Percentiles rank a stretch among this genome's conserved stretches.
phyloP scores from a whole-genome alignment of 1,140 invertebrate species.

The Leucophenga varia region DNA sequence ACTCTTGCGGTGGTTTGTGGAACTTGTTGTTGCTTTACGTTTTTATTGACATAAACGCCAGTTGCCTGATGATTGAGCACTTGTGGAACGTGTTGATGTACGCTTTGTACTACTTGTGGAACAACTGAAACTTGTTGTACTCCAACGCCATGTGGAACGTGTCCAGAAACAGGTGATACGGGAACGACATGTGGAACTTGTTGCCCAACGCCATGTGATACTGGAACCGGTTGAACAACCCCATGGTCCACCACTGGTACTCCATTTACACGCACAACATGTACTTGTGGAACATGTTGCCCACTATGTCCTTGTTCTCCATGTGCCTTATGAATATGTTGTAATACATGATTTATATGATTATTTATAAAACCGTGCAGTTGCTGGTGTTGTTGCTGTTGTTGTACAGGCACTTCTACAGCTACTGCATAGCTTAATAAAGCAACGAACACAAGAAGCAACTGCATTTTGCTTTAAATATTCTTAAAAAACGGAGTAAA shows the following conservation, averaged over 20 bases:
- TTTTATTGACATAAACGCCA: no score
- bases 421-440: no score
- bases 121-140: background rate
- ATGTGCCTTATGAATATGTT: conserved; percentile 20
- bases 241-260: conserved; percentile 24
- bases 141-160: conserved; percentile 19
- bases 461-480: no score
- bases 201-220: background rate
- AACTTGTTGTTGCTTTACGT: background rate
- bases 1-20: conserved; percentile 16
- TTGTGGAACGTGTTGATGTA: conserved; percentile 2
- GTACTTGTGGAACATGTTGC: conserved; percentile 25
- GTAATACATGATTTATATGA: conserved; percentile 40
- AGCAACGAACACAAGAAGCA: no score
- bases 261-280: conserved; percentile 11
- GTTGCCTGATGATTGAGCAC: no score
- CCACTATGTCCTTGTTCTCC: conserved; percentile 16
- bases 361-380: conserved; percentile 41
- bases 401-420: conserved; percentile 17
- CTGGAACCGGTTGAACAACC: no score
- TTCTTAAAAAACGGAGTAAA: no score
- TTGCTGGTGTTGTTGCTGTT: conserved; percentile 6
- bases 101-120: conserved; percentile 17
- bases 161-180: background rate
- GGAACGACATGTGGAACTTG: background rate